Conservation (phyloP, 2,888 invertebrate genomes). For the Drosophila ustulata region DNA sequence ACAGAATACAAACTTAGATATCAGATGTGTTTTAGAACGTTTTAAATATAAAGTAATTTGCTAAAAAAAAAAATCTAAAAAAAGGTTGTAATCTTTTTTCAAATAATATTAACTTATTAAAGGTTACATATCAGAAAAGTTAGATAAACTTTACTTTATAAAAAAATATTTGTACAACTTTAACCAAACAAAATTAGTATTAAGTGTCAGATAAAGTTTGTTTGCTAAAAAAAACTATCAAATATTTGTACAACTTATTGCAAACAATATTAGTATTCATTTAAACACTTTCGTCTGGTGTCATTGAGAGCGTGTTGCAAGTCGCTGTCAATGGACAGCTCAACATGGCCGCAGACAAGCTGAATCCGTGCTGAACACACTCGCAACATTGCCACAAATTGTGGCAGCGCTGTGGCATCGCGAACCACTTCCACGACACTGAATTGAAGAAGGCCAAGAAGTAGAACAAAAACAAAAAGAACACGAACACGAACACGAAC, state of each 20-base stretch:
- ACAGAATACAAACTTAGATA: too few relatives aligned
- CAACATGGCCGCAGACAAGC: conserved; percentile 5
- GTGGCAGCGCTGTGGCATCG: conserved; percentile 5
- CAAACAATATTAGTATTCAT: background rate
- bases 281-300: conserved; percentile 4
- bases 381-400: conserved; percentile 11
- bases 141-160: too few relatives aligned
- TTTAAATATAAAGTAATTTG: too few relatives aligned
- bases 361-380: conserved; percentile 29
- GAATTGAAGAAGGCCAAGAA: conserved; percentile 10
- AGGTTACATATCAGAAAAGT: too few relatives aligned
- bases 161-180: background rate
- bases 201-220: too few relatives aligned
- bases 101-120: too few relatives aligned
- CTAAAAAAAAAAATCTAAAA: too few relatives aligned
- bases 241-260: background rate
- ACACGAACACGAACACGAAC: conserved; percentile 3
- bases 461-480: background rate
- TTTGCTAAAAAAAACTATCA: too few relatives aligned
- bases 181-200: background rate
- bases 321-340: conserved; percentile 3
- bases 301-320: background rate
- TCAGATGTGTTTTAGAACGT: too few relatives aligned
- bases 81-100: too few relatives aligned
- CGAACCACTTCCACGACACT: conserved; percentile 3